A percentile compares a stretch with the other conserved stretches of the same genome.
phyloP scores from a whole-genome alignment of 2,797 vertebrate genomes.

The Phalanger gymnotis region DNA sequence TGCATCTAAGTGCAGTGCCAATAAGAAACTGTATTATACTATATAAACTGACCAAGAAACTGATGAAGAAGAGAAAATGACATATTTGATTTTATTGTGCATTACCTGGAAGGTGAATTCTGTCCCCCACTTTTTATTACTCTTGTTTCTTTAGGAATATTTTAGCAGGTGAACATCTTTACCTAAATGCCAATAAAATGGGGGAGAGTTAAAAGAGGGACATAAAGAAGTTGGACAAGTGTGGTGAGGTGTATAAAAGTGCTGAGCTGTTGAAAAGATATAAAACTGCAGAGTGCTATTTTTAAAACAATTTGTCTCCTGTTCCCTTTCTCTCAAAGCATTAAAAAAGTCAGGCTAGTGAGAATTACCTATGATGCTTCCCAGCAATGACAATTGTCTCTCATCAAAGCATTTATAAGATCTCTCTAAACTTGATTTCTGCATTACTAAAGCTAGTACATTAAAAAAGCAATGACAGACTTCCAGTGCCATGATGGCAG shows the following conservation, averaged over 20 bases:
- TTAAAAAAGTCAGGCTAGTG: background rate
- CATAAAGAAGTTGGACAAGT: background rate
- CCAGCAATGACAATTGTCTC: background rate
- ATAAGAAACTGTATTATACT: constrained; percentile 38
- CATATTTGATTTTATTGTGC: background rate
- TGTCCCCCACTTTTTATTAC: background rate
- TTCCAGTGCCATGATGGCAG: background rate
- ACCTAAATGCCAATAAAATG: constrained; percentile 17
- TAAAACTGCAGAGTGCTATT: background rate
- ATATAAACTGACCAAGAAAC: background rate
- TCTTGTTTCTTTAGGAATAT: background rate
- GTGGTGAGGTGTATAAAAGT: background rate
- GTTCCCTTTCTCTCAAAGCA: background rate
- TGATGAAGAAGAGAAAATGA: background rate
- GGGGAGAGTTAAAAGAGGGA: background rate
- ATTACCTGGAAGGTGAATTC: background rate
- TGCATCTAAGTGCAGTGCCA: background rate
- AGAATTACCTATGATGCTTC: background rate
- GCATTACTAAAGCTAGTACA: background rate
- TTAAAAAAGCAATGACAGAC: background rate
- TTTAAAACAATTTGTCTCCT: background rate
- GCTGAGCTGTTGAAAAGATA: background rate
- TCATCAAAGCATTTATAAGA: background rate
- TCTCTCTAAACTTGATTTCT: background rate
- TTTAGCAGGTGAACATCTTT: background rate